Base-by-base conservation (phyloP, 23 tunicate genomes). In the Trididemnum nubilum region DNA sequence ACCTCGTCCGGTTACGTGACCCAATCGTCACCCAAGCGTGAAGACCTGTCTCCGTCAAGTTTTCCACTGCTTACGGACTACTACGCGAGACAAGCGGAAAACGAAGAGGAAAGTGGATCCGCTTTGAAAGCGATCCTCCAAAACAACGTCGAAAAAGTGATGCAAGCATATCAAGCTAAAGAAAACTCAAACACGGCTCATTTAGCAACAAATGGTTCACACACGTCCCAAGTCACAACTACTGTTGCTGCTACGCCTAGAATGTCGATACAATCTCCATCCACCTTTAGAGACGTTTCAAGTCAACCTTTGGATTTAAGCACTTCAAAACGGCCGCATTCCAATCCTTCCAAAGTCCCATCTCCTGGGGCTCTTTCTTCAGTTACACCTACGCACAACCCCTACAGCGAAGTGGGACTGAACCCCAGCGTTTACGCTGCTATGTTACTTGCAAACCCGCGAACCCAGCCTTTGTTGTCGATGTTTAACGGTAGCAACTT, bases 241-340 rank as follows among this genome's bases (percentile, higher is more conserved):
- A 5, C 38, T 31, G 38, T 4, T 31, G 9, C 38, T 2, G 38
- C 38, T 30, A 5, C 25, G 5, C 74, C 74, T 12, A 9, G 15
- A 7, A 9, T 44, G 9, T 44, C 54, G 12, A 15, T 7, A 44
- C 25, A 3, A 4, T 15, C 26, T 3, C 37, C 38, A 12, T 12
- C 37, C 9, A 33, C 7, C 7, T 19, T 63, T 23, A 21, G 27
- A 21, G 74, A 67, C 18, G 38, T 32, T 67, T 3, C 38, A 5
- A 85, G 34, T 33, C 90, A 85, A 58, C 90, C 90, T 32, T 72
- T 85, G 4, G 90, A 85, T 51, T 69, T 85, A 35, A 70, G 79
- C 37, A 85, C 90, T 27, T 76, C 77, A 24, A 85, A 65, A 34
- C 44, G 64, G 33, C 33, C 76, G 35, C 88, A 77, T 36, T 67